phyloP scores from a whole-genome alignment of 2,113 vertebrate genomes.

The Amia ocellicauda region DNA sequence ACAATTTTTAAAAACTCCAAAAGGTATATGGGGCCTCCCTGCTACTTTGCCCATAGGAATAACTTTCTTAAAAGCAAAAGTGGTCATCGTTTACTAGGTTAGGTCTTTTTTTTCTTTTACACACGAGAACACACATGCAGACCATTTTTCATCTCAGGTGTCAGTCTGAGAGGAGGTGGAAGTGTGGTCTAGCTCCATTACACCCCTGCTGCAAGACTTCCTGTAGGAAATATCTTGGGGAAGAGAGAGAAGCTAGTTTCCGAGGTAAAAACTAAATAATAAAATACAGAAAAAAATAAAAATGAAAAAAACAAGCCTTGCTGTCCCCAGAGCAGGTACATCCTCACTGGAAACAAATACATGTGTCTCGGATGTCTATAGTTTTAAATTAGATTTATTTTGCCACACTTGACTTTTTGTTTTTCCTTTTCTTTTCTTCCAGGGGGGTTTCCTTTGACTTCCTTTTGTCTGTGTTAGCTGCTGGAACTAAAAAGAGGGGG shows the following conservation, averaged over 20 bases:
- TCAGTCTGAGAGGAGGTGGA: conserved; percentile 10
- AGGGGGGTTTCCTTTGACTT: conserved; percentile 30
- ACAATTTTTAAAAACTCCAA: no score
- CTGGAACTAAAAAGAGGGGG: neutral
- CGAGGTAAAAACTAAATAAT: conserved; percentile 11
- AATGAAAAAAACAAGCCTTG: conserved; percentile 14
- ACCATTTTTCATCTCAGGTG: conserved; percentile 27
- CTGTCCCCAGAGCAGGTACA: conserved; percentile 35
- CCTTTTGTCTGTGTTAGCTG: conserved; percentile 32
- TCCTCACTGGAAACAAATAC: conserved; percentile 41
- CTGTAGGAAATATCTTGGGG: conserved; percentile 25
- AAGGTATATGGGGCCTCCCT: no score
- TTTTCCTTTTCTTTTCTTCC: conserved; percentile 11
- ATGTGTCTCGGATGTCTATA: conserved; percentile 33
- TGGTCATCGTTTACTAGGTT: no score
- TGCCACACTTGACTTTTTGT: conserved; percentile 14
- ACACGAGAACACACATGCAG: conserved; percentile 14
- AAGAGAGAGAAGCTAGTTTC: conserved; percentile 22
- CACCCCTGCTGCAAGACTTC: conserved; percentile 25
- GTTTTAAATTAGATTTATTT: conserved; percentile 21
- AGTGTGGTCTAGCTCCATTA: conserved; percentile 18
- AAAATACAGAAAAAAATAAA: neutral
- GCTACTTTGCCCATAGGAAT: no score
- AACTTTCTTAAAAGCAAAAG: no score
- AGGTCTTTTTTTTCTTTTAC: neutral